Conservation (phyloP, 2,888 invertebrate genomes). For the Oxystoma pomonae region DNA sequence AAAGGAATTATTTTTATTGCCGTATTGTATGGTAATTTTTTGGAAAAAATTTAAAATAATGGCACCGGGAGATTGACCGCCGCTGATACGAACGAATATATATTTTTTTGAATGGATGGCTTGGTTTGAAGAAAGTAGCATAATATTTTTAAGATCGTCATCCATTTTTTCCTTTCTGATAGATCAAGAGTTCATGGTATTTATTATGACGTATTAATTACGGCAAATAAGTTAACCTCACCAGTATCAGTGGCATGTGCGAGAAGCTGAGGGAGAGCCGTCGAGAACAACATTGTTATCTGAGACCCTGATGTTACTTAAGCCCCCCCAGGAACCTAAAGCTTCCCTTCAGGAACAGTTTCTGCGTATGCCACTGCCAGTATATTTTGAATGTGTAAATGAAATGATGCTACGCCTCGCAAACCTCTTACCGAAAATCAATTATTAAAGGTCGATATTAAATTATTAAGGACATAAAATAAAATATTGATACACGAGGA, state of each 20-base stretch:
- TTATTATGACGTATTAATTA: no score
- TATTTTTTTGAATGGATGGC: background rate
- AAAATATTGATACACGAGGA: background rate
- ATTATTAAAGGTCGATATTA: background rate
- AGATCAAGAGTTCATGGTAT: no score
- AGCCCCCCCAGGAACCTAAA: no score
- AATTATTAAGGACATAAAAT: background rate
- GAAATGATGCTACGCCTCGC: background rate
- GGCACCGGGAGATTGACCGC: background rate
- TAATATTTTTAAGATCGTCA: background rate
- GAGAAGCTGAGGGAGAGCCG: no score
- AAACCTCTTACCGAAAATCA: background rate
- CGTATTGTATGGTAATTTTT: slow-evolving; percentile 24
- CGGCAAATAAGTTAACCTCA: no score
- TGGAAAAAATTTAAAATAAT: slow-evolving; percentile 15
- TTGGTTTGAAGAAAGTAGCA: background rate
- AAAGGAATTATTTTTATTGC: slow-evolving; percentile 23
- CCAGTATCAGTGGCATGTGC: no score
- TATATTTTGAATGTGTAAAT: no score
- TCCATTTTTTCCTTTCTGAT: no score
- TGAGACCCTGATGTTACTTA: no score
- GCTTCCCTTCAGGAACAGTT: no score
- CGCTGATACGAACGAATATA: background rate
- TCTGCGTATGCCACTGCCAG: no score
- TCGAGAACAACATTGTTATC: no score